A percentile compares a stretch with the other conserved stretches of the same genome.
phyloP scores from a whole-genome alignment of 2,888 invertebrate genomes.

The Dastarcus helophoroides region DNA sequence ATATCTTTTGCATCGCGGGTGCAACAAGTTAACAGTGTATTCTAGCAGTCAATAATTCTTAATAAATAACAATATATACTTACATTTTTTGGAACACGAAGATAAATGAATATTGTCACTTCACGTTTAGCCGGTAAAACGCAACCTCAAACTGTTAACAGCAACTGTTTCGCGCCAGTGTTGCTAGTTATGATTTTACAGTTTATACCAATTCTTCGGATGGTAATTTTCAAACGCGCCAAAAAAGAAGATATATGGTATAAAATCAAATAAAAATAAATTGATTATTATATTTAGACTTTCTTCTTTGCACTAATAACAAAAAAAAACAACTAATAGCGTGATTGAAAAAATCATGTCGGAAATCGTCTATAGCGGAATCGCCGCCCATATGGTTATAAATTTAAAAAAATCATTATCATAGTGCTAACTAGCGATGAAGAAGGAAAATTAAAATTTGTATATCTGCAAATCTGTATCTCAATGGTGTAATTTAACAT shows the following conservation, averaged over 20 bases:
- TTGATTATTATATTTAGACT: slow-evolving; percentile 6
- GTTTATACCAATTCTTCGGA: slow-evolving; percentile 4
- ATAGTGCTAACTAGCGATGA: too few species aligned
- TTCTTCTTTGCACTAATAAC: slow-evolving; percentile 7
- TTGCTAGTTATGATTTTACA: slow-evolving; percentile 6
- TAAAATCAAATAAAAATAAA: slow-evolving; percentile 7
- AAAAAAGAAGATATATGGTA: too few species aligned
- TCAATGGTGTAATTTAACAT: too few species aligned
- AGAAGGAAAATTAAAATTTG: too few species aligned
- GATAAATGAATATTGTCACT: slow-evolving; percentile 8
- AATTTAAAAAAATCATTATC: too few species aligned
- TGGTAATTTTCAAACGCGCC: slow-evolving; percentile 7
- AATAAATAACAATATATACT: too few species aligned
- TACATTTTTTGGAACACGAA: too few species aligned
- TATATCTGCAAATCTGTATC: too few species aligned
- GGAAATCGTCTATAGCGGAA: slow-evolving; percentile 6
- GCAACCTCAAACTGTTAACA: slow-evolving; percentile 8
- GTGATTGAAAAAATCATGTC: too few species aligned
- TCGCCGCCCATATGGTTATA: too few species aligned
- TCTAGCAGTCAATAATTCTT: too few species aligned
- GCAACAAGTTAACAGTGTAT: slow-evolving; percentile 8
- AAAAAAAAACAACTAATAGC: slow-evolving; percentile 4
- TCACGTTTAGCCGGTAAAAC: too few species aligned
- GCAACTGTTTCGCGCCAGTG: slow-evolving; percentile 7
- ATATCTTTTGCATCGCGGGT: slow-evolving; percentile 9